Base-by-base conservation (phyloP, 2,797 vertebrate genomes). In the Alca torda region DNA sequence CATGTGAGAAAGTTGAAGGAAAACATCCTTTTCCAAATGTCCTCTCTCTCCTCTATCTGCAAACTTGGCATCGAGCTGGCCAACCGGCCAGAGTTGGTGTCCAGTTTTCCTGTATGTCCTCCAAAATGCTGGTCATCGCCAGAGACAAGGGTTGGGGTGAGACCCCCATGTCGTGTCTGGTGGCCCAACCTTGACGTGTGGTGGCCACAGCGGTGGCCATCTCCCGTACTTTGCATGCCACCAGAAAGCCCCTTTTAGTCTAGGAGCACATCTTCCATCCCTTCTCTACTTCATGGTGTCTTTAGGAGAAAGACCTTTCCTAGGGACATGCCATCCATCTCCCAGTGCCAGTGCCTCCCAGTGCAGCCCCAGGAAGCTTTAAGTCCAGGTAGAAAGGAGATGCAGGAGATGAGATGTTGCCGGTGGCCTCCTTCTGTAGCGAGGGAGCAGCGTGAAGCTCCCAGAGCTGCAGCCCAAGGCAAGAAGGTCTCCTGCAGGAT, bases 141-240 rank as follows among this genome's bases (percentile, higher is more conserved):
- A 30, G 28, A 31, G n/a, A 3, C 23, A 50, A 33, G 24, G n/a
- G 16, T 14, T 48, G 30, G 30, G 41, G 13, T 15, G n/a, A 60
- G 46, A 68, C 21, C 53, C 28, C 41, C 3, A 0, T 9, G 9
- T 45, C 0, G 0, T 24, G 10, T 16, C 33, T 67, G 50, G 24
- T 73, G 19, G 39, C 31, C 30, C 75, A 51, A 48, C 19, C 74
- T 79, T 56, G 37, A 10, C 2, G 2, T 33, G 31, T 0, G 1
- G 26, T 63, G 33, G 46, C 51, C 84, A 11, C 76, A 51, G 28
- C 2, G 3, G 57, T 46, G 70, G 11, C 13, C 21, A 33, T 5
- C 60, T 73, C 51, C 41, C 48, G 21, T 46, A 54, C 6, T 26
- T 78, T 59, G 23, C 39, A 28, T 11, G 28, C 72, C 46, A 21